Evolutionary conservation across 2,797 vertebrate species (phyloP), one percentile per base, ranked within the genome.

Genomic region (Etheostoma perlongum): DNA sequence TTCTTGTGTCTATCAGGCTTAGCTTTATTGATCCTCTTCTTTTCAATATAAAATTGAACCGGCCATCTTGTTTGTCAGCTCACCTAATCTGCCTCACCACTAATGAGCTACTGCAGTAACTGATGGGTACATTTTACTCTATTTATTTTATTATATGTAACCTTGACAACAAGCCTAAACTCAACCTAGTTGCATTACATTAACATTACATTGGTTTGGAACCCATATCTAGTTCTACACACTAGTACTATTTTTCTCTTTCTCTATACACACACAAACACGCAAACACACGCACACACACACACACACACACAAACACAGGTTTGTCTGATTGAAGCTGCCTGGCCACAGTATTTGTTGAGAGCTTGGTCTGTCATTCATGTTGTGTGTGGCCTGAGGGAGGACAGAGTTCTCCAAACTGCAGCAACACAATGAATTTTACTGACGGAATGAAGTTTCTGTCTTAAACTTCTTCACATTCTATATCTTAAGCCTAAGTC

Each of bases 11-110:
- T 65, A 78, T 87, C 76, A 62, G 72, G 23, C 57, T 67, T 67
- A 72, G 49, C 30, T 79, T 76, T 86, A 89, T 89, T 82, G 85
- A 92, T 88, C 58, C 12, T 33, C 76, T 79, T 79, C 75, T 79
- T 58, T 68, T 61, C 66, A 54, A 51, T 67, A 71, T 81, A 65
- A 79, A 81, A 88, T 65, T 82, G 79, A 72, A 79, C 73, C 54
- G 27, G 60, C 40, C 74, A 65, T 77, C 85, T 64, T 67, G 53
- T 70, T 67, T 66, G 52, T 76, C 53, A 49, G 76, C 72, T 82
- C 59, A 72, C 68, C 72, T 78, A 62, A 82, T 59, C 77, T 70
- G 78, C 66, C 72, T 65, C 63, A 25, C 55, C 70, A 18, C 84
- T 90, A 87, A 88, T 85, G 85, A 89, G 85, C 72, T 53, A 11